These are phyloP conservation scores for Adelosebastes latens DNA, from an alignment of 2,797 vertebrate species.

Conservation along the genomic window DNA sequence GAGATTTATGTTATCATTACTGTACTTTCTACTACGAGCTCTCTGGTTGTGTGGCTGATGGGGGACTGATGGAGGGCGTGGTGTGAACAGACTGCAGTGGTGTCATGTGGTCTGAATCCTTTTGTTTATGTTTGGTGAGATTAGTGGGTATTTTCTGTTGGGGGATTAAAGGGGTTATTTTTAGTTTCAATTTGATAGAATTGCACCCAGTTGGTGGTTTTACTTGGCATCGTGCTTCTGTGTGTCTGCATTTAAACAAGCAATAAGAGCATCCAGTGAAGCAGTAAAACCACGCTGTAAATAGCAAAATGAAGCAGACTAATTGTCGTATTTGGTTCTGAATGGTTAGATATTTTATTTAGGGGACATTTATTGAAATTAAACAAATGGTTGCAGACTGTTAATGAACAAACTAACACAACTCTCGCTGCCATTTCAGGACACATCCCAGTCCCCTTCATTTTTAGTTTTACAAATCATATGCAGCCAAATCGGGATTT, in stretches of 20 bases:
- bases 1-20: background rate
- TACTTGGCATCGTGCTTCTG: background rate
- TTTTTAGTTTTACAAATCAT: slow-evolving; percentile 46
- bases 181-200: slow-evolving; percentile 41
- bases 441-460: background rate
- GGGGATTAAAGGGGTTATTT: slow-evolving; percentile 45
- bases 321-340: background rate
- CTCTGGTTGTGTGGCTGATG: background rate
- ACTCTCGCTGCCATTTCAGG: background rate
- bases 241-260: background rate
- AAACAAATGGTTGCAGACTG: background rate
- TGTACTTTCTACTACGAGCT: background rate
- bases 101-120: slow-evolving; percentile 19
- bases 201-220: slow-evolving; percentile 30
- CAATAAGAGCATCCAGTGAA: background rate
- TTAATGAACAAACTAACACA: background rate
- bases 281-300: background rate
- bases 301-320: background rate
- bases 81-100: background rate
- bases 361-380: background rate
- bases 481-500: slow-evolving; percentile 64
- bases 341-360: background rate
- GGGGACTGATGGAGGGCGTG: background rate
- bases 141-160: slow-evolving; percentile 35
- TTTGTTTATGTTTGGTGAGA: slow-evolving; percentile 41